phyloP scores from a whole-genome alignment of 2,888 invertebrate species.

The Artemia sinica region DNA sequence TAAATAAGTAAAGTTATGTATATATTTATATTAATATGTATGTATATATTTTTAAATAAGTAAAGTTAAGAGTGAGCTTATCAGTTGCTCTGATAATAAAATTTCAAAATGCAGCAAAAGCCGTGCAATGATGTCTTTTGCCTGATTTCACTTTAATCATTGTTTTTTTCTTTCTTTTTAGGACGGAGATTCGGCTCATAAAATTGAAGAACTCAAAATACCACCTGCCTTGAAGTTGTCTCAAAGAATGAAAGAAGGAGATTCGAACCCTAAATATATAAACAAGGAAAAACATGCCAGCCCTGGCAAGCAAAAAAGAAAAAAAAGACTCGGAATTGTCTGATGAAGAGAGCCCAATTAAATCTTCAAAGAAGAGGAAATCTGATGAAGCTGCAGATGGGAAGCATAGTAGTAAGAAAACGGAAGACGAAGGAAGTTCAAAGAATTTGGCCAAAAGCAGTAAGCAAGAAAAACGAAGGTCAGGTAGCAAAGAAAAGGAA shows the following conservation, averaged over 20 bases:
- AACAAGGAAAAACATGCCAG: not conserved
- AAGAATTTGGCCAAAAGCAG: slow-evolving; percentile 5
- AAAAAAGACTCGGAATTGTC: not conserved
- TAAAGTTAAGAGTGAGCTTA: too few relatives aligned
- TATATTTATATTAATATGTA: too few relatives aligned
- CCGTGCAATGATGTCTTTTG: too few relatives aligned
- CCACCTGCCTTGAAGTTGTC: not conserved
- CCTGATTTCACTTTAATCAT: too few relatives aligned
- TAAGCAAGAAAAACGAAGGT: not conserved
- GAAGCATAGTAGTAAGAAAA: not conserved
- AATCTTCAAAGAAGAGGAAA: not conserved
- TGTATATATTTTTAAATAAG: too few relatives aligned
- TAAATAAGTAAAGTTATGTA: too few relatives aligned
- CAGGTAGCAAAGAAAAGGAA: slow-evolving; percentile 14
- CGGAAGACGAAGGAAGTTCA: too few relatives aligned
- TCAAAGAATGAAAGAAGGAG: not conserved
- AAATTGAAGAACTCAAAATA: not conserved
- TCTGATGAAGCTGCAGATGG: not conserved
- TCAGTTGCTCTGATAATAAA: too few relatives aligned
- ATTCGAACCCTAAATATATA: not conserved
- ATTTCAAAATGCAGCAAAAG: too few relatives aligned
- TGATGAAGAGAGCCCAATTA: not conserved
- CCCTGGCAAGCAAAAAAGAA: slow-evolving; percentile 12
- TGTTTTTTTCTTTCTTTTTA: too few relatives aligned
- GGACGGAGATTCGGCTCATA: not conserved